Conservation (phyloP, 2,113 vertebrate genomes). For the Burhinus oedicnemus region DNA sequence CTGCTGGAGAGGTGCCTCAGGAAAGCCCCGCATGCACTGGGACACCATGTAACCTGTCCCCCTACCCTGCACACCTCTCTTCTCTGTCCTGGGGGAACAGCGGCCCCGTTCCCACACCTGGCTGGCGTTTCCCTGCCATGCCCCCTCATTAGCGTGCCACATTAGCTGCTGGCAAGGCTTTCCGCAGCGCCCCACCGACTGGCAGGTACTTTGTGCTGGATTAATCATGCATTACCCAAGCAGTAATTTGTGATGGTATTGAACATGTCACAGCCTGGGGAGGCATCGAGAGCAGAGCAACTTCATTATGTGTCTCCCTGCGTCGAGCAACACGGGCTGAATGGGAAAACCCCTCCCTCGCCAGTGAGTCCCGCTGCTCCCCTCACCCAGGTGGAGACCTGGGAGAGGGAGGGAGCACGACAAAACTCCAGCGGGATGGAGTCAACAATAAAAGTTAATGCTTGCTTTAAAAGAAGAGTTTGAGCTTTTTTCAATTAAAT, state of each 20-base stretch:
- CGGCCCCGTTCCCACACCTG: not conserved
- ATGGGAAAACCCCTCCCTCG: not conserved
- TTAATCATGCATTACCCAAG: conserved; percentile 19
- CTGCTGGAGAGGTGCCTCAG: not conserved
- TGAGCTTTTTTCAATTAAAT: not conserved
- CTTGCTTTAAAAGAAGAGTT: not conserved
- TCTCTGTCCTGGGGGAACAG: accelerated
- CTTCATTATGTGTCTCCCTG: not conserved
- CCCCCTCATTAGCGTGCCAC: not conserved
- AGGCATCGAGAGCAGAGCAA: not conserved
- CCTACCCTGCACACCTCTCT: not conserved
- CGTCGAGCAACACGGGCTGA: not conserved
- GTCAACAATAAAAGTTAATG: not conserved
- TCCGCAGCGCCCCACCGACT: not conserved
- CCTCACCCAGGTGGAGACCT: not conserved
- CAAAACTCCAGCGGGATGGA: not conserved
- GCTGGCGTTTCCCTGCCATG: not conserved
- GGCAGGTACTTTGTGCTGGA: conserved; percentile 18
- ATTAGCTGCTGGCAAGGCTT: not conserved
- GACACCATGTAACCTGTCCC: accelerated
- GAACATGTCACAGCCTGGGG: conserved; percentile 33
- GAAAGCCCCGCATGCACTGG: not conserved
- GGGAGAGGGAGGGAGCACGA: not conserved
- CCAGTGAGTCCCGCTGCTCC: accelerated
- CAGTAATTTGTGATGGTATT: conserved; percentile 49